Evolutionary conservation across 2,888 invertebrate genomes (phyloP).

Genomic region (Plagodis pulveraria): DNA sequence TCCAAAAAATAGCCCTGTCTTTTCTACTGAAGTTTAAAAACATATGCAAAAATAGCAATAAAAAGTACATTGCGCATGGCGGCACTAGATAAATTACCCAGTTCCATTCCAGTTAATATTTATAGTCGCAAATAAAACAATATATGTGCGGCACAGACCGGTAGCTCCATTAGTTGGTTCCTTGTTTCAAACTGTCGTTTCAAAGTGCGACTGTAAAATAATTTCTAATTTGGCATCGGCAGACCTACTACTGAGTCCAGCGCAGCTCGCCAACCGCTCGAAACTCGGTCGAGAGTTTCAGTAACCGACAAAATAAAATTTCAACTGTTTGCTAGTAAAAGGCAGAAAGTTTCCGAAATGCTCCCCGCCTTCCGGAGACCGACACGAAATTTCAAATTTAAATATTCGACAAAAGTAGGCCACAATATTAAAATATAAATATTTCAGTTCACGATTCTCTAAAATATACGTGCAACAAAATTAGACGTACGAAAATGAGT

Average conservation of each 20-base stretch:
- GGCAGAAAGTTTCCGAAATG: constrained; percentile 49
- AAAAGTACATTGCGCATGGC: constrained; percentile 7
- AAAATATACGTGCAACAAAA: constrained; percentile 31
- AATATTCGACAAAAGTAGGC: constrained; percentile 46
- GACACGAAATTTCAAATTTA: constrained; percentile 54
- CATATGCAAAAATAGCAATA: neutral
- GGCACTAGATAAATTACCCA: constrained; percentile 20
- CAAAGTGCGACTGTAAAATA: constrained; percentile 43
- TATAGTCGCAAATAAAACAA: constrained; percentile 28
- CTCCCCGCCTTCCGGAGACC: constrained; percentile 42
- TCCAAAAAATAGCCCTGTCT: neutral
- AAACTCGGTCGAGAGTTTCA: constrained; percentile 45
- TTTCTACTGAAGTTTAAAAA: constrained; percentile 1
- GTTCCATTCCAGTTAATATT: constrained; percentile 24
- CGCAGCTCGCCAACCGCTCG: constrained; percentile 31
- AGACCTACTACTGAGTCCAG: constrained; percentile 40
- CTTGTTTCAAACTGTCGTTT: constrained; percentile 39
- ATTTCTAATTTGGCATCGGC: constrained; percentile 56
- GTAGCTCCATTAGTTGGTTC: constrained; percentile 24
- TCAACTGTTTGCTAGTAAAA: constrained; percentile 46
- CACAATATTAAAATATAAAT: constrained; percentile 20
- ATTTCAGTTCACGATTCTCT: constrained; percentile 15
- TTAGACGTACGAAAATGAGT: constrained; percentile 30
- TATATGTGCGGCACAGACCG: constrained; percentile 21
- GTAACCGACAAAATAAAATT: constrained; percentile 57